A percentile compares a stretch with the other conserved stretches of the same genome.
These are phyloP conservation scores for Ganaspis sp. DNA, from an alignment of 1,140 invertebrate species.

Conservation along the genomic window DNA sequence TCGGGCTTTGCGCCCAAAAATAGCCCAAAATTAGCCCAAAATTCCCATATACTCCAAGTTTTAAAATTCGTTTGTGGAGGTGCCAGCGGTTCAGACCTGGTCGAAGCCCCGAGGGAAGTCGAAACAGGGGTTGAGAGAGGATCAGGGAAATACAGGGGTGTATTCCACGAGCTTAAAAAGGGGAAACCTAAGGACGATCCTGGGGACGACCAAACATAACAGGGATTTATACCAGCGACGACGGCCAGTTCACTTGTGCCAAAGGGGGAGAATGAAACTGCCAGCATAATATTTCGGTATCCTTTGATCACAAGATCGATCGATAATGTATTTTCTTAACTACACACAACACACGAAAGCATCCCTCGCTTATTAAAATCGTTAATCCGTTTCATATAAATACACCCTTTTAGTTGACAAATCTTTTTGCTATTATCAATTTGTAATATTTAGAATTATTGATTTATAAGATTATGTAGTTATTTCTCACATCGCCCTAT, in stretches of 20 bases:
- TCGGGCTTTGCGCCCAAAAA: no score
- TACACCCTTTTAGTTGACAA: not conserved
- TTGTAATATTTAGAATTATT: no score
- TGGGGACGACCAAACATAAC: not conserved
- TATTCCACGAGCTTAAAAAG: conserved; percentile 17
- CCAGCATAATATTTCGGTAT: conserved; percentile 17
- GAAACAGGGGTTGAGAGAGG: conserved; percentile 14
- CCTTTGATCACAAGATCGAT: conserved; percentile 10
- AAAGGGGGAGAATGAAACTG: not conserved
- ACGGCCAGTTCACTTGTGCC: not conserved
- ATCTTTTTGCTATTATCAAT: no score
- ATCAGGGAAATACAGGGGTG: conserved; percentile 18
- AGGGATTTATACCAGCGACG: conserved; percentile 28
- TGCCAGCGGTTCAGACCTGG: no score
- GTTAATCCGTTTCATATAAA: not conserved
- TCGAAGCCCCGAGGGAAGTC: conserved; percentile 16
- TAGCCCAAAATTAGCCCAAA: no score
- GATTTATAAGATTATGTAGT: no score
- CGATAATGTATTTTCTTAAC: conserved; percentile 25
- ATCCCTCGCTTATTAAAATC: not conserved
- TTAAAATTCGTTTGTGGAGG: no score
- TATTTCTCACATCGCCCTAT: no score
- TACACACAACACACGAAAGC: not conserved
- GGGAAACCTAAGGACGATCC: conserved; percentile 24
- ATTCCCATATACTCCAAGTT: no score